Base-by-base conservation (phyloP, 2,888 invertebrate genomes). In the Spisula subtruncata region DNA sequence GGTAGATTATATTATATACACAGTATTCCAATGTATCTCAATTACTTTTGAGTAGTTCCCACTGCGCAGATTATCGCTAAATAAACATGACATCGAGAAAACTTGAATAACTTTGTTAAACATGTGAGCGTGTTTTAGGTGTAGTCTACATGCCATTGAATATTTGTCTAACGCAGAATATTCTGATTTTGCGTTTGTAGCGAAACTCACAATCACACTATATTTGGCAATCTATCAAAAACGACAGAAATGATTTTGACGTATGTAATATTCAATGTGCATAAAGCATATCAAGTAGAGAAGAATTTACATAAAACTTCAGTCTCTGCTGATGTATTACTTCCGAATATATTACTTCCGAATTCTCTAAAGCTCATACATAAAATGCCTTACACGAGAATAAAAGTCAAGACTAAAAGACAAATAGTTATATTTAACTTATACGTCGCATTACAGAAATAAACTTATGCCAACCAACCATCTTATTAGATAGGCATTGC, bases 331-430 rank as follows among this genome's bases (percentile, higher is more conserved):
- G 25, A 66, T 66, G n/a, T n/a, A n/a, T n/a, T n/a, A n/a, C n/a
- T n/a, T n/a, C n/a, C n/a, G n/a, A n/a, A n/a, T n/a, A n/a, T 66
- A 66, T 66, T 25, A 25, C 25, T 4, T 25, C 60, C n/a, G 25
- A 66, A 66, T 66, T 25, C 60, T 25, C 60, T 12, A 66, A 66
- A 66, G 0, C 60, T n/a, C 60, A 25, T 25, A 66, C 25, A 66
- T 6, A 66, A 25, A 66, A 66, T 25, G 60, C 0, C n/a, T 66
- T 25, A 66, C 6, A 66, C 60, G n/a, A 10, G n/a, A 66, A 66
- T 66, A 66, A 66, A 66, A 66, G 60, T 66, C 25, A 25, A 66
- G 25, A 66, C 60, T 66, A 66, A 66, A 66, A 66, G 60, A 66
- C 60, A 66, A 66, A 66, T 25, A 20, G 14, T 12, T 8, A 8